phyloP scores from a whole-genome alignment of 2,113 vertebrate species.

The Tragelaphus buxtoni region DNA sequence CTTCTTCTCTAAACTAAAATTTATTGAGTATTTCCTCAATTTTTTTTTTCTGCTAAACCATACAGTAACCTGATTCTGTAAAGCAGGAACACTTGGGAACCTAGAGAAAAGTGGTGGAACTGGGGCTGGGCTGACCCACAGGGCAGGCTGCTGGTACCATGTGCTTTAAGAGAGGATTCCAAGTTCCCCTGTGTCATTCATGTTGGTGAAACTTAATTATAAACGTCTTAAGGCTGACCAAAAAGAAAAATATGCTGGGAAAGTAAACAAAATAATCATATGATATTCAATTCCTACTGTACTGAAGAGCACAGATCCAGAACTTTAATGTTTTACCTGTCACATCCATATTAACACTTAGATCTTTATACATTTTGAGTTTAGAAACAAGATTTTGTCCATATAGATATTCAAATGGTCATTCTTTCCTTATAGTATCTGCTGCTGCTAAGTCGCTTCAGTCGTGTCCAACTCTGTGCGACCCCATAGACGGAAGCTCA shows the following conservation, averaged over 20 bases:
- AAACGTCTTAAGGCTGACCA: neutral
- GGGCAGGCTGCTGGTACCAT: fast-evolving
- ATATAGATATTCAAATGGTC: neutral
- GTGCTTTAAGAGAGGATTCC: neutral
- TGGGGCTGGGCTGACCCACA: neutral
- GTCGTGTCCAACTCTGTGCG: too few relatives aligned
- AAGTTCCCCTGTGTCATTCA: neutral
- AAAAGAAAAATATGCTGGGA: neutral
- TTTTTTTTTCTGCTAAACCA: neutral
- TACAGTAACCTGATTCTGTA: neutral
- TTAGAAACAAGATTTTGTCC: neutral
- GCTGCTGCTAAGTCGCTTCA: too few relatives aligned
- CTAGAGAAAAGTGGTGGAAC: neutral
- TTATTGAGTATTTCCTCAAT: neutral
- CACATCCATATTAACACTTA: neutral
- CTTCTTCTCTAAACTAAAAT: neutral
- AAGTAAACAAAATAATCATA: neutral
- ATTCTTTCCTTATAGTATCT: neutral
- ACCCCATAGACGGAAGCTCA: too few relatives aligned
- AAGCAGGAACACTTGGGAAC: neutral
- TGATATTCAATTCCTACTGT: neutral
- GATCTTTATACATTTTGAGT: neutral
- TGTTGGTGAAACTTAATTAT: neutral
- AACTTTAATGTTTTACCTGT: neutral
- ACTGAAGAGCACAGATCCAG: neutral